These are phyloP conservation scores for Pollimyrus isidori DNA, from an alignment of 2,113 vertebrate genomes.

Conservation along the genomic window DNA sequence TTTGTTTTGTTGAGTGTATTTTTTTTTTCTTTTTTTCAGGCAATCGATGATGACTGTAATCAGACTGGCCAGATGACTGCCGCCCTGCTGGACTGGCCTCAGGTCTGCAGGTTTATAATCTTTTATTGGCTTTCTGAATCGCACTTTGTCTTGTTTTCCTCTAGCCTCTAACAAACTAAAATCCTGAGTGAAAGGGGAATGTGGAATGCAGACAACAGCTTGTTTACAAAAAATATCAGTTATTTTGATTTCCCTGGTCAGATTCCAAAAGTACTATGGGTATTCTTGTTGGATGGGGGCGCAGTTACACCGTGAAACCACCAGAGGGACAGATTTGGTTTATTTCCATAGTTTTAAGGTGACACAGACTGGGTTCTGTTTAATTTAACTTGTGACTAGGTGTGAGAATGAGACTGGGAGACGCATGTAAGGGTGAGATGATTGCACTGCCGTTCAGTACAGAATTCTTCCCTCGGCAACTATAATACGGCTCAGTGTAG, in stretches of 20 bases:
- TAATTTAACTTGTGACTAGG: not conserved
- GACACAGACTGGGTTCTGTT: not conserved
- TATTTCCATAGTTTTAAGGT: not conserved
- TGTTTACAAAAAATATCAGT: not conserved
- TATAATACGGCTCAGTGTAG: not conserved
- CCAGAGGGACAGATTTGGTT: not conserved
- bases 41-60: slow-evolving; percentile 88
- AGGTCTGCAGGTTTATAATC: slow-evolving; percentile 53
- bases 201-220: not conserved
- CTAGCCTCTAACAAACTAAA: not conserved
- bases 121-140: not conserved
- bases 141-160: not conserved
- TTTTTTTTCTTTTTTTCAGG: slow-evolving; percentile 51
- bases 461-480: not conserved
- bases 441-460: not conserved
- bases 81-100: slow-evolving; percentile 81
- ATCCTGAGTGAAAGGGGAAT: not conserved
- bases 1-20: not conserved
- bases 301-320: not conserved
- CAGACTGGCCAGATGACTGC: slow-evolving; percentile 89
- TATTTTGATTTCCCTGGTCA: not conserved
- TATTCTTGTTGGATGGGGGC: not conserved
- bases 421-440: not conserved
- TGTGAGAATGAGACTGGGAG: not conserved
- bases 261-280: not conserved